These are phyloP conservation scores for Danaus chrysippus DNA, from an alignment of 2,888 invertebrate genomes.

Conservation along the genomic window DNA sequence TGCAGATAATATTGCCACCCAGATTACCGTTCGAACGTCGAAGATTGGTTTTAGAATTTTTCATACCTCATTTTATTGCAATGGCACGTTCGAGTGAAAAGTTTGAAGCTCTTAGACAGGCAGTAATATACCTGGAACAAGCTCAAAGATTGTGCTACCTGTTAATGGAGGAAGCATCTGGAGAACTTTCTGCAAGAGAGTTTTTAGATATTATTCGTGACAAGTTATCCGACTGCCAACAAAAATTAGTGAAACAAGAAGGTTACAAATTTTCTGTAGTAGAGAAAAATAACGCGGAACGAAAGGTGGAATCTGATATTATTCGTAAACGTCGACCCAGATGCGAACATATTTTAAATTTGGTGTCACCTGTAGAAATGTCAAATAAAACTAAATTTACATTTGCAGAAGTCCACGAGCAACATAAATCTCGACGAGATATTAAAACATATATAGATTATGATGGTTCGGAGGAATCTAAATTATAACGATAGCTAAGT, in stretches of 20 bases:
- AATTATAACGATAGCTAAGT: slow-evolving; percentile 44
- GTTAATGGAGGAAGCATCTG: slow-evolving; percentile 78
- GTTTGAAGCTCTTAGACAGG: slow-evolving; percentile 80
- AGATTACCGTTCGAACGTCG: slow-evolving; percentile 80
- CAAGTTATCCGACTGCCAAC: slow-evolving; percentile 69
- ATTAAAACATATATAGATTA: slow-evolving; percentile 44
- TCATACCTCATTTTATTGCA: slow-evolving; percentile 84
- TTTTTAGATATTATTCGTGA: slow-evolving; percentile 77
- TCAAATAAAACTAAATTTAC: slow-evolving; percentile 52
- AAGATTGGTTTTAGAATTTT: slow-evolving; percentile 82
- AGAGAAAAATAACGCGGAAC: slow-evolving; percentile 51
- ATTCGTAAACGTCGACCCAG: slow-evolving; percentile 53
- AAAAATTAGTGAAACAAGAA: slow-evolving; percentile 60
- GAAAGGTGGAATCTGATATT: slow-evolving; percentile 39
- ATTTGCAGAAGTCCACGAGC: slow-evolving; percentile 63
- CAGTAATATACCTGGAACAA: slow-evolving; percentile 84
- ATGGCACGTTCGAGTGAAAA: slow-evolving; percentile 83
- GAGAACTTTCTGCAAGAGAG: slow-evolving; percentile 74
- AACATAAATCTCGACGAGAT: slow-evolving; percentile 41
- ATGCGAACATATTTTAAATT: slow-evolving; percentile 54
- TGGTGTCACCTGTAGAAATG: slow-evolving; percentile 57
- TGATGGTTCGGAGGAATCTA: slow-evolving; percentile 58
- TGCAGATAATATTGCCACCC: slow-evolving; percentile 62
- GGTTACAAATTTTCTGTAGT: slow-evolving; percentile 63
- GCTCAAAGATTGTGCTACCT: slow-evolving; percentile 82